Base-by-base conservation (phyloP, 2,113 vertebrate genomes). In the Atractosteus spatula region DNA sequence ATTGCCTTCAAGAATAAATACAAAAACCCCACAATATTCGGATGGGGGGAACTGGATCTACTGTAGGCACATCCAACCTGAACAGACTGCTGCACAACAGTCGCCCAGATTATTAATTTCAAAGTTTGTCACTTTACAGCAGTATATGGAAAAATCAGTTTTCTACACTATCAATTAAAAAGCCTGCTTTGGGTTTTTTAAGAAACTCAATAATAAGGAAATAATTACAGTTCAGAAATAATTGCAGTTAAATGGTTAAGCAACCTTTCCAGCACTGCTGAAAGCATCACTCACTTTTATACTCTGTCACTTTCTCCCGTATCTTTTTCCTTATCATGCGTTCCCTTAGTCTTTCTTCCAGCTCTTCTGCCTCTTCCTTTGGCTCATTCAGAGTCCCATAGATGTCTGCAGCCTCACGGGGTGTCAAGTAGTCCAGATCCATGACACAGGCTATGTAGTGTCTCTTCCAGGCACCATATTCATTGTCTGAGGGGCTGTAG, bases 401-500 rank as follows among this genome's bases (percentile, higher is more conserved):
- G 2, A 64, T n/a, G 17, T 85, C 80, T 0, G 87, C 71, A 0
- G 89, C 90, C 79, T 91, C 88, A 57, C 84, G 80, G 0, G 89
- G 92, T 0, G 87, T 89, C 7, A 92, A 79, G 83, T 88, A 83
- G 66, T 91, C 89, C 71, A 94, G 62, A 2, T 61, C 83, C 70
- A 84, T 78, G 66, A 89, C 67, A 5, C 91, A 96, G 12, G 88
- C 84, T 3, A 93, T 66, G 8, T 92, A 93, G 68, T 91, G 87
- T 12, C 55, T 78, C 80, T 94, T 96, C 93, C 92, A 93, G 10
- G 89, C 89, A 0, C 92, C 81, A 0, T 81, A 91, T 70, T 94
- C 86, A 0, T 88, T 89, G 41, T 90, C 87, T 12, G 73, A 73
- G 3, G 90, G 87, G 0, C 68, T 71, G 63, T 92, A 94, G 5